These are phyloP conservation scores for Netelia virgata DNA, from an alignment of 2,888 invertebrate genomes.

Conservation along the genomic window DNA sequence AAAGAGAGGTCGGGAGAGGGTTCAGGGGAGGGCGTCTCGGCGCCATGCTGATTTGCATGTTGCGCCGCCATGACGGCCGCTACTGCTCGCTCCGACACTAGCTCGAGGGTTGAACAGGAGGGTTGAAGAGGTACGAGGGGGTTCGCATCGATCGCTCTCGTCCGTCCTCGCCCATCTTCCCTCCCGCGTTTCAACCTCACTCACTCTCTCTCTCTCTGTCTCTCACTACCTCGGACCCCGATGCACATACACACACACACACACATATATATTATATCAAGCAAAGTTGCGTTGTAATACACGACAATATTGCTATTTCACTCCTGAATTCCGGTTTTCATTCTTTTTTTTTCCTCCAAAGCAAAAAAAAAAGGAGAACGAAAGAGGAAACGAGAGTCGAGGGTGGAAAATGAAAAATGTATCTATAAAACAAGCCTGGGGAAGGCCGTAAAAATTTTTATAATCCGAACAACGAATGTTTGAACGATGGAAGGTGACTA, in stretches of 20 bases:
- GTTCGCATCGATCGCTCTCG: slow-evolving; percentile 87
- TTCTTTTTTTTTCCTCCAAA: slow-evolving; percentile 3
- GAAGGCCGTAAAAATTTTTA: background rate
- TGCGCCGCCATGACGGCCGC: slow-evolving; percentile 87
- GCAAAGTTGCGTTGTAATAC: slow-evolving; percentile 24
- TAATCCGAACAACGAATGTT: background rate
- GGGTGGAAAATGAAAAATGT: slow-evolving; percentile 5
- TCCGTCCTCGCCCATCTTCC: slow-evolving; percentile 74
- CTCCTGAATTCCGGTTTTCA: slow-evolving; percentile 18
- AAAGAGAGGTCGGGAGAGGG: slow-evolving; percentile 58
- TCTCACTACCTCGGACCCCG: slow-evolving; percentile 64
- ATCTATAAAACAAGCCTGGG: background rate
- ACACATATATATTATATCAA: slow-evolving; percentile 6
- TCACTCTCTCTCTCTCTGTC: slow-evolving; percentile 48
- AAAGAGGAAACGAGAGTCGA: no score
- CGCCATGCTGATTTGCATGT: slow-evolving; percentile 88
- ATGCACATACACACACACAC: slow-evolving; percentile 26
- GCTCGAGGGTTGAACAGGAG: slow-evolving; percentile 77
- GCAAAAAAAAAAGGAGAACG: slow-evolving; percentile 8
- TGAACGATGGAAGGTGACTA: background rate
- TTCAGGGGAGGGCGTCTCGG: slow-evolving; percentile 85
- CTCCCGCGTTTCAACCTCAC: slow-evolving; percentile 70
- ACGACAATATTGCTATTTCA: slow-evolving; percentile 32
- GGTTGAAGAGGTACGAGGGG: slow-evolving; percentile 81
- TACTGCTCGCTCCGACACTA: slow-evolving; percentile 75